A percentile compares a stretch with the other conserved stretches of the same genome.
Conservation (phyloP, 2,888 invertebrate species). For the Blomia tropicalis region DNA sequence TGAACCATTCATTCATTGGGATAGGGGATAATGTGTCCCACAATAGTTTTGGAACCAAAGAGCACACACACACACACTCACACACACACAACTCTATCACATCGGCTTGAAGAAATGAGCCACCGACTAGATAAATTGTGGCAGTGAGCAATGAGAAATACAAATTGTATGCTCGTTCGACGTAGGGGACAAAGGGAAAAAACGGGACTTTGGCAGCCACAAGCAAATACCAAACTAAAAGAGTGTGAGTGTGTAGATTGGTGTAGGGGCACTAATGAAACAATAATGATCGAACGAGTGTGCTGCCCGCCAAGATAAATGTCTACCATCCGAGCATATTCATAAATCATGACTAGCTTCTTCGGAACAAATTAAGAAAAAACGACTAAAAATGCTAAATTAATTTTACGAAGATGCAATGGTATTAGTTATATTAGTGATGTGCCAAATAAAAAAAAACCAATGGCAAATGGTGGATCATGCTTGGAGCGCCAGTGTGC, state of each 20-base stretch:
- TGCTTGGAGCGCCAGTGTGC: background rate
- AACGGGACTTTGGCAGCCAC: too few relatives aligned
- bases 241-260: background rate
- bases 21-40: conserved; percentile 4
- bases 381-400: conserved; percentile 12
- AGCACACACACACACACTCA: too few relatives aligned
- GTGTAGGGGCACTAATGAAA: conserved; percentile 4
- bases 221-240: too few relatives aligned
- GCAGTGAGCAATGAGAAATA: too few relatives aligned
- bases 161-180: too few relatives aligned
- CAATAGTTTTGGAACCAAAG: too few relatives aligned
- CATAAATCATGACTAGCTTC: conserved; percentile 3
- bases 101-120: too few relatives aligned
- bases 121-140: too few relatives aligned
- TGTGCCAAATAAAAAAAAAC: background rate
- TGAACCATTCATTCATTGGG: conserved; percentile 5
- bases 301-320: conserved; percentile 5
- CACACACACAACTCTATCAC: too few relatives aligned
- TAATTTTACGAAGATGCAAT: too few relatives aligned
- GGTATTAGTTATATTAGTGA: background rate
- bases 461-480: background rate
- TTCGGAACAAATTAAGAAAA: conserved; percentile 1
- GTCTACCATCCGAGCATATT: background rate
- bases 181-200: too few relatives aligned
- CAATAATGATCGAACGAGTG: conserved; percentile 14